These are phyloP conservation scores for Hucho hucho DNA, from an alignment of 2,113 vertebrate species.

Conservation along the genomic window DNA sequence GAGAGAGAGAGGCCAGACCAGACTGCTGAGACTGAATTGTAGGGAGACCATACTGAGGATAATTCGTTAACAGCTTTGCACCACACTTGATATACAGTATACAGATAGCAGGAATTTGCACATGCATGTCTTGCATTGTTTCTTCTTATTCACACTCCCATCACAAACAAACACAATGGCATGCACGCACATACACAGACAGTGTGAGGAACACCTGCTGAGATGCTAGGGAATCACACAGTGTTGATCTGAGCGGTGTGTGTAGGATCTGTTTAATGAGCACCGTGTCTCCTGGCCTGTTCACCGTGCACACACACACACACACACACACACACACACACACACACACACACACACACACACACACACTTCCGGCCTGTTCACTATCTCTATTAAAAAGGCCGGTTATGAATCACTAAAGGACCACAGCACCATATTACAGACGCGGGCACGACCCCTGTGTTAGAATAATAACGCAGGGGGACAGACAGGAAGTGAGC, in stretches of 20 bases:
- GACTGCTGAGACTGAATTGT: too few species aligned
- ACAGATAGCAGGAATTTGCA: too few species aligned
- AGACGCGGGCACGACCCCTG: neutral
- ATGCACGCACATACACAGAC: constrained; percentile 2
- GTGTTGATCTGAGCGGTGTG: neutral
- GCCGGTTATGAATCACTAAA: neutral
- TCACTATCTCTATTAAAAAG: neutral
- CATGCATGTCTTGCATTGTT: neutral
- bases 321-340: neutral
- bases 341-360: neutral
- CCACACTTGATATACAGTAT: too few species aligned
- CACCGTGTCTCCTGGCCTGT: neutral
- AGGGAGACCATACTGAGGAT: too few species aligned
- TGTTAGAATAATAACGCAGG: neutral
- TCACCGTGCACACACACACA: neutral
- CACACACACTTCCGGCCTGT: neutral
- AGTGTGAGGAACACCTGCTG: neutral
- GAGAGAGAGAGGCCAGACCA: too few species aligned
- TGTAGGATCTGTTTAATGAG: neutral
- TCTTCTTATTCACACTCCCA: neutral
- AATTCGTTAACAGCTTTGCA: too few species aligned
- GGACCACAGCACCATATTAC: neutral
- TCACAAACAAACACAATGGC: neutral
- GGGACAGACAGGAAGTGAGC: neutral
- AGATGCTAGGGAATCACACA: neutral